Evolutionary conservation across 2,888 invertebrate species (phyloP).

Genomic region (Automeris io): DNA sequence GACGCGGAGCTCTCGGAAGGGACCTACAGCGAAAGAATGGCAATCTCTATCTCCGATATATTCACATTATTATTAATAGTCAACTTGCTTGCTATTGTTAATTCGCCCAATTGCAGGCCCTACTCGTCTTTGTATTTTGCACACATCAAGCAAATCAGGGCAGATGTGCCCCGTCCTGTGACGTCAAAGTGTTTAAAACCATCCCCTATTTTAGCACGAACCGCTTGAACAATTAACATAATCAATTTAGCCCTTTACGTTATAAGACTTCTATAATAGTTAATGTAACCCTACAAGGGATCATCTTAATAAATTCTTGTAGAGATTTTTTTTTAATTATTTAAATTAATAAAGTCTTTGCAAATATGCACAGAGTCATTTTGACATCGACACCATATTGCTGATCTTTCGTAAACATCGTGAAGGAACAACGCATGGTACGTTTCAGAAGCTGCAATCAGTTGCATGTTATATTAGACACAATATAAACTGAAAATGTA

Average conservation of each 20-base stretch:
- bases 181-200: slow-evolving; percentile 43
- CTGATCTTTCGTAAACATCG: too few species aligned
- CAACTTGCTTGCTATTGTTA: slow-evolving; percentile 57
- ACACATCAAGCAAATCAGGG: slow-evolving; percentile 51
- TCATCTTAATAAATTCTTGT: slow-evolving; percentile 25
- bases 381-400: too few species aligned
- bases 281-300: slow-evolving; percentile 29
- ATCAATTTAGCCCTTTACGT: slow-evolving; percentile 42
- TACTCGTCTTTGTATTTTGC: slow-evolving; percentile 39
- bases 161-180: slow-evolving; percentile 57
- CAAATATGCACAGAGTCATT: too few species aligned
- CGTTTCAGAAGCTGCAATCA: too few species aligned
- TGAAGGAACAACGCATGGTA: too few species aligned
- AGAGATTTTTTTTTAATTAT: too few species aligned
- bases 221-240: slow-evolving; percentile 42
- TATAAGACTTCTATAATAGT: slow-evolving; percentile 36
- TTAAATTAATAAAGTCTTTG: too few species aligned
- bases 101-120: slow-evolving; percentile 48
- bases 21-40: slow-evolving; percentile 69
- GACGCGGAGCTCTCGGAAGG: slow-evolving; percentile 67
- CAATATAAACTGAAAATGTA: too few species aligned
- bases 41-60: slow-evolving; percentile 69
- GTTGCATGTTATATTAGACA: too few species aligned
- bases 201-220: slow-evolving; percentile 39
- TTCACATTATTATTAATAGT: slow-evolving; percentile 65